Evolutionary conservation across 2,888 invertebrate species (phyloP).

Genomic region (Eilema griseolum): DNA sequence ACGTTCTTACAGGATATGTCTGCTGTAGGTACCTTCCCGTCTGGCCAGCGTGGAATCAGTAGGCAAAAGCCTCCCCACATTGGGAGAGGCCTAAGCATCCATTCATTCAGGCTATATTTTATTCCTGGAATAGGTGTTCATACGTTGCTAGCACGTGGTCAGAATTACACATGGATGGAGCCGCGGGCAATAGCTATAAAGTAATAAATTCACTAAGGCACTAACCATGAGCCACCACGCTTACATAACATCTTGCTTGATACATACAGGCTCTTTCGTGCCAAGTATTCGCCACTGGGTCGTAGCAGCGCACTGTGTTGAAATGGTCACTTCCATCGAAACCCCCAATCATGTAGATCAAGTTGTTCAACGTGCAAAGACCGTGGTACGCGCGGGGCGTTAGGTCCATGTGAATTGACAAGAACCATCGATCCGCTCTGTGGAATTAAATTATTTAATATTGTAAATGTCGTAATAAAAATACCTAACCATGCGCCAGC

Average conservation of each 20-base stretch:
- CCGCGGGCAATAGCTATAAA: background rate
- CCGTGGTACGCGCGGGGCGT: conserved; percentile 93
- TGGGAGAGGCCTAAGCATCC: no score
- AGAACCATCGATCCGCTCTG: conserved; percentile 92
- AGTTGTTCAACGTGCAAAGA: conserved; percentile 89
- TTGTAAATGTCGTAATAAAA: background rate
- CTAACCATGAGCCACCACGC: conserved; percentile 89
- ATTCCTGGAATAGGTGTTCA: background rate
- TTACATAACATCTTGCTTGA: conserved; percentile 92
- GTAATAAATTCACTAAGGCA: background rate
- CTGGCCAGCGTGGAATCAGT: no score
- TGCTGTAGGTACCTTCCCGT: no score
- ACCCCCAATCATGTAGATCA: conserved; percentile 94
- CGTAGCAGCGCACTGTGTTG: conserved; percentile 92
- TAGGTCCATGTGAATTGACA: conserved; percentile 89
- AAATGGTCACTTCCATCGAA: conserved; percentile 93
- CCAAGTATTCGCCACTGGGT: conserved; percentile 92
- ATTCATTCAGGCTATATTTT: no score
- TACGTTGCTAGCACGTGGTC: background rate
- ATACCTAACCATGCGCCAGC: no score
- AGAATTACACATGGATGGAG: background rate
- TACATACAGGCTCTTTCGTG: conserved; percentile 93
- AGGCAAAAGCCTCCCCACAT: no score
- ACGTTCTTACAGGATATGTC: no score
- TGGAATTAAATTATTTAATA: background rate